Evolutionary conservation across 2,113 vertebrate genomes (phyloP).

Genomic region (Coracopsis vasa): DNA sequence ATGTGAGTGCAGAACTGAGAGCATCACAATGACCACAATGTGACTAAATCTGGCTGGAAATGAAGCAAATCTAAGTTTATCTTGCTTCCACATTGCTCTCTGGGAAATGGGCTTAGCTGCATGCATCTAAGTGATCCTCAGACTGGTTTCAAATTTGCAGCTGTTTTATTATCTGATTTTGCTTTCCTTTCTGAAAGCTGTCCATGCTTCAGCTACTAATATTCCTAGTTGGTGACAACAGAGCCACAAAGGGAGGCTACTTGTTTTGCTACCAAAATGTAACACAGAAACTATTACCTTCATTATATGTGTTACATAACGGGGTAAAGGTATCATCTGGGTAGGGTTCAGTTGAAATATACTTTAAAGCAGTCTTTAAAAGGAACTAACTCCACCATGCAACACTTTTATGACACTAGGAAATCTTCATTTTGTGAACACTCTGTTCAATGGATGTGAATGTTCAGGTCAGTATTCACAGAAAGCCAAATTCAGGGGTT

Average conservation of each 20-base stretch:
- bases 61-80: background rate
- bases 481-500: slow-evolving; percentile 24
- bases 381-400: slow-evolving; percentile 1
- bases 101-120: background rate
- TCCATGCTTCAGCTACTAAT: background rate
- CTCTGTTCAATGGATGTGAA: background rate
- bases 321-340: background rate
- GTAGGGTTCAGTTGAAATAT: slow-evolving; percentile 19
- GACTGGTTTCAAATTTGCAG: background rate
- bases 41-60: background rate
- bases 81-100: background rate
- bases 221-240: background rate
- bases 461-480: slow-evolving; percentile 32
- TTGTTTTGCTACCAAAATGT: background rate
- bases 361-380: slow-evolving; percentile 39
- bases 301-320: slow-evolving; percentile 1
- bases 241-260: background rate
- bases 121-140: background rate
- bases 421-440: slow-evolving; percentile 32
- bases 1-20: background rate
- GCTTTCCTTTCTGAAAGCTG: background rate
- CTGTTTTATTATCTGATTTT: background rate
- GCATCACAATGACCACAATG: background rate
- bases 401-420: slow-evolving; percentile 5
- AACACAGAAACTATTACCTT: background rate